phyloP scores from a whole-genome alignment of 2,888 invertebrate genomes.

The Tribolium freemani region DNA sequence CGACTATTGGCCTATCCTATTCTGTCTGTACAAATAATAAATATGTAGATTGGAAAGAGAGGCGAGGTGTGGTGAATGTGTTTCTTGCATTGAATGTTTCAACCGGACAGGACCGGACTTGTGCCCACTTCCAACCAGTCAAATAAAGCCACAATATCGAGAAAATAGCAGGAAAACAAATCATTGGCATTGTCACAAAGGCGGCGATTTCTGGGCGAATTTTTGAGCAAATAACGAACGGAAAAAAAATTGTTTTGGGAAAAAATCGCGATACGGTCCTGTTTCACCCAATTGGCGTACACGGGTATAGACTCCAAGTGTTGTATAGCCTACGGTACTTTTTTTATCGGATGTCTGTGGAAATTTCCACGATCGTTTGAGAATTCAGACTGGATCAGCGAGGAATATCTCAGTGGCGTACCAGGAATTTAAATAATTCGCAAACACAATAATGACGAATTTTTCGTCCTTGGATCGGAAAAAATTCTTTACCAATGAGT shows the following conservation, averaged over 20 bases:
- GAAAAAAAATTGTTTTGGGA: background rate
- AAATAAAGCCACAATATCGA: background rate
- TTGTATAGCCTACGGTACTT: conserved; percentile 26
- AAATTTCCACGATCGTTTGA: conserved; percentile 31
- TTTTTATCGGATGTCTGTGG: conserved; percentile 19
- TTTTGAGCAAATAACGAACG: background rate
- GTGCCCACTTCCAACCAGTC: background rate
- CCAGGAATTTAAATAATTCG: background rate
- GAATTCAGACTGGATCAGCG: conserved; percentile 12
- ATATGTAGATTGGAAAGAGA: conserved; percentile 17
- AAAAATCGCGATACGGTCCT: conserved; percentile 9
- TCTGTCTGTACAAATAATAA: conserved; percentile 17
- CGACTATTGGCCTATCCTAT: conserved; percentile 33
- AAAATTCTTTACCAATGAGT: background rate
- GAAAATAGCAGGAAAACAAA: too few relatives aligned
- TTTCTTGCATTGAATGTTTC: conserved; percentile 22
- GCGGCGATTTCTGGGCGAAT: too few relatives aligned
- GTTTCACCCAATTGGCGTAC: conserved; percentile 23
- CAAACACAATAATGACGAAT: background rate
- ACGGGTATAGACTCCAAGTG: background rate
- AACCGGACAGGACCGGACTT: conserved; percentile 3
- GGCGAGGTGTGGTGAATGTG: conserved; percentile 31
- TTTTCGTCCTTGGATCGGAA: background rate
- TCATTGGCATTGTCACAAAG: too few relatives aligned
- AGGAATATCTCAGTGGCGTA: conserved; percentile 38